Evolutionary conservation across 2,113 vertebrate genomes (phyloP).

Genomic region (Mormyrus lacerda): DNA sequence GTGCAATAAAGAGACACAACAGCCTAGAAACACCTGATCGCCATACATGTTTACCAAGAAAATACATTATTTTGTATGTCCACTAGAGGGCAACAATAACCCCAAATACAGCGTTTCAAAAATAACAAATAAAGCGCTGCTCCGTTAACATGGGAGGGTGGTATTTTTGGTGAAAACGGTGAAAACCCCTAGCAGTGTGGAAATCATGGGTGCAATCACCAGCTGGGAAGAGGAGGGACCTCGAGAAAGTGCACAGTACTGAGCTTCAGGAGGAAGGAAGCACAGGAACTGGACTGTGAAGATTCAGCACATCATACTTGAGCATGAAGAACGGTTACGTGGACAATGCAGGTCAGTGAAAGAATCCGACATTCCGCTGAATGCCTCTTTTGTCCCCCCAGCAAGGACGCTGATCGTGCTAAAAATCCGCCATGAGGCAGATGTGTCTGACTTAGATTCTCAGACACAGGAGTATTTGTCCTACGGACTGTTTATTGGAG

Average conservation of each 20-base stretch:
- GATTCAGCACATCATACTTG: not conserved
- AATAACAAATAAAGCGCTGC: not conserved
- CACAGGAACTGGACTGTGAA: not conserved
- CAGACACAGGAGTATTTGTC: slow-evolving; percentile 2
- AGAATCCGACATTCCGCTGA: not conserved
- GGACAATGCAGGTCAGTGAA: not conserved
- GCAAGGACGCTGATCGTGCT: not conserved
- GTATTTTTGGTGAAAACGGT: not conserved
- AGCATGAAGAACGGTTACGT: not conserved
- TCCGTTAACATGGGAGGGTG: not conserved
- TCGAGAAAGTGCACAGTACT: not conserved
- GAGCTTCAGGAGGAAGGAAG: not conserved
- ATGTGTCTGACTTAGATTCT: not conserved
- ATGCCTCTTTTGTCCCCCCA: not conserved
- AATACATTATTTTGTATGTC: not conserved
- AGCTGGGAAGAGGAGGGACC: not conserved
- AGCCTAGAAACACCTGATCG: not conserved
- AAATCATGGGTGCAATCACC: not conserved
- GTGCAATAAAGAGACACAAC: not conserved
- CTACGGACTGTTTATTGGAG: not conserved
- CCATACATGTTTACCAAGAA: not conserved
- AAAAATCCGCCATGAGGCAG: not conserved
- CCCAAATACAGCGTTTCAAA: not conserved
- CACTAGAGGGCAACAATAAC: slow-evolving; percentile 5
- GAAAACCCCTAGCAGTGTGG: not conserved